phyloP scores from a whole-genome alignment of 2,113 vertebrate genomes.

The Mormoops blainvillei region DNA sequence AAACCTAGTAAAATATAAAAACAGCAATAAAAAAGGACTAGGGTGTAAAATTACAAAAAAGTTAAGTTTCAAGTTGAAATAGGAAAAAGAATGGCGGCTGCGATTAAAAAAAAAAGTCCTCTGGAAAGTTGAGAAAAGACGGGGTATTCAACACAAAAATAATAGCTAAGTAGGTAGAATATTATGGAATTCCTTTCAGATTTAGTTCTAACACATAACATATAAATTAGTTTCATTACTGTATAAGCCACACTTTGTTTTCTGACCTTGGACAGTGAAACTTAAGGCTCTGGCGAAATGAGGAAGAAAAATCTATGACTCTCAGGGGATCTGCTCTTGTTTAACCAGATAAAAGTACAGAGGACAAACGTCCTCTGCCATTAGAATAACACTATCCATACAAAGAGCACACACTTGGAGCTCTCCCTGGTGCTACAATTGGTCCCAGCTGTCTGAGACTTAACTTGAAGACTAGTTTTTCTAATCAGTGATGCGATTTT shows the following conservation, averaged over 20 bases:
- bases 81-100: not conserved
- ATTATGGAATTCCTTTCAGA: not conserved
- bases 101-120: not conserved
- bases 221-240: constrained; percentile 5
- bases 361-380: not conserved
- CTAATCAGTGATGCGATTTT: not conserved
- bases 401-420: not conserved
- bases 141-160: not conserved
- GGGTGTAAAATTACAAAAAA: not conserved
- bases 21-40: not conserved
- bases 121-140: not conserved
- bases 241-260: not conserved
- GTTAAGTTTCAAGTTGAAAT: not conserved
- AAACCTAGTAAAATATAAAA: not conserved
- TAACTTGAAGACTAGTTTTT: not conserved
- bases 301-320: not conserved
- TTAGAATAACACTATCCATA: not conserved
- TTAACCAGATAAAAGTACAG: not conserved
- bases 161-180: not conserved
- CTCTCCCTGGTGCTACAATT: constrained; percentile 37
- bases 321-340: not conserved
- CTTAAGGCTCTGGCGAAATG: not conserved
- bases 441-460: not conserved
- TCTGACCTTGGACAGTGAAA: not conserved
- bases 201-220: not conserved